Percentiles rank a stretch among this genome's conserved stretches.
These are phyloP conservation scores for Taurulus bubalis DNA, from an alignment of 2,113 vertebrate genomes.

Conservation along the genomic window DNA sequence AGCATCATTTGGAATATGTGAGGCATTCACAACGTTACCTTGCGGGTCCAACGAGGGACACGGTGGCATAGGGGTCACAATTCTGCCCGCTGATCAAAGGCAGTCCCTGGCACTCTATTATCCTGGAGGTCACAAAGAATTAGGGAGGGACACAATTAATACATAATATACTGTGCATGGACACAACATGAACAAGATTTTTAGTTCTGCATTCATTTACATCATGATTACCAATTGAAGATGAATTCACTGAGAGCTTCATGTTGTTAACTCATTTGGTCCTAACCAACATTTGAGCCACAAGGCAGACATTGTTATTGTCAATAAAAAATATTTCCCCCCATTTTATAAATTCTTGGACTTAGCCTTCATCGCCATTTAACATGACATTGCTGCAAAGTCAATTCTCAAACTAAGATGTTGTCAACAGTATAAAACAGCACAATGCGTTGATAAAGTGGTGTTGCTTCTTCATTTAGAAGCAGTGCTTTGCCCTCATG, in stretches of 20 bases:
- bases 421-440: background rate
- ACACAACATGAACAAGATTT: background rate
- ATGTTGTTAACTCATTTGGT: background rate
- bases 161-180: background rate
- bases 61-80: constrained; percentile 95
- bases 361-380: background rate
- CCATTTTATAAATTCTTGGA: background rate
- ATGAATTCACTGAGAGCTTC: too few relatives aligned
- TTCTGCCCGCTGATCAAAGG: constrained; percentile 96
- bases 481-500: constrained; percentile 44
- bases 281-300: background rate
- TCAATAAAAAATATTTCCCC: background rate
- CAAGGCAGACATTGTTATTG: background rate
- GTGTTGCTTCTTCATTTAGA: background rate
- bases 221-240: background rate
- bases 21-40: constrained; percentile 83
- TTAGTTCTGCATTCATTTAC: background rate
- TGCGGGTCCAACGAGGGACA: constrained; percentile 93
- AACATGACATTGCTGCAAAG: background rate
- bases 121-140: constrained; percentile 80
- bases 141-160: background rate
- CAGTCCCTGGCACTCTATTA: constrained; percentile 95
- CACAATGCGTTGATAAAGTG: background rate
- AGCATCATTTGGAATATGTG: background rate
- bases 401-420: background rate